Base-by-base conservation (phyloP, 2,888 invertebrate species). In the Campopleginae sp. region DNA sequence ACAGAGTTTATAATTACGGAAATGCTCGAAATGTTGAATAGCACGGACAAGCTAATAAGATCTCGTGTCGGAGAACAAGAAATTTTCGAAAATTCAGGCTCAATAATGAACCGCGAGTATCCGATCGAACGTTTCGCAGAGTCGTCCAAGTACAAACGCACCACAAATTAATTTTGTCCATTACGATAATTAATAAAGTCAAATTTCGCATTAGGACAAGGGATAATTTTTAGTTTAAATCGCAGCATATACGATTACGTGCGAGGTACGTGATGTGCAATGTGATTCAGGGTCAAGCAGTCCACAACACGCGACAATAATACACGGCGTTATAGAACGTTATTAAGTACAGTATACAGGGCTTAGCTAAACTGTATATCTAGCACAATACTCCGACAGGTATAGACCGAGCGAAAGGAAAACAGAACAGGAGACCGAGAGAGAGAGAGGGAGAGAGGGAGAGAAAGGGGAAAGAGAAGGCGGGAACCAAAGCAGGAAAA, bases 231-330 rank as follows among this genome's bases (percentile, higher is more conserved):
- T 63, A n/a, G 7, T 33, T n/a, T 63, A n/a, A 17, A n/a, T 17
- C 10, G 31, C 7, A n/a, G 7, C 12, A 23, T 58, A 42, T 54
- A 51, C 23, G 33, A 63, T 72, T 65, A 72, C 42, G n/a, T 44
- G 58, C 7, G 38, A 44, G 23, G 71, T 72, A 46, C 54, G 46
- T 65, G 75, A 80, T 76, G 27, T 38, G 58, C 76, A 46, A 80
- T 63, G 51, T 31, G 75, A 80, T 80, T 80, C 74, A 63, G 76
- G 63, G 80, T 75, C 75, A 80, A 71, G 71, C 65, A 31, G 65
- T 76, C 65, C 61, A 44, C 33, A 54, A 54, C 75, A 76, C 44
- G 80, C 84, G 80, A 80, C 84, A 84, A 84, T 80, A 80, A 76
- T 80, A 65, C 76, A 71, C 65, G 42, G 51, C 19, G 44, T 72